These are phyloP conservation scores for Drosophila pseudoananassae DNA, from an alignment of 1,140 invertebrate genomes.

Conservation along the genomic window DNA sequence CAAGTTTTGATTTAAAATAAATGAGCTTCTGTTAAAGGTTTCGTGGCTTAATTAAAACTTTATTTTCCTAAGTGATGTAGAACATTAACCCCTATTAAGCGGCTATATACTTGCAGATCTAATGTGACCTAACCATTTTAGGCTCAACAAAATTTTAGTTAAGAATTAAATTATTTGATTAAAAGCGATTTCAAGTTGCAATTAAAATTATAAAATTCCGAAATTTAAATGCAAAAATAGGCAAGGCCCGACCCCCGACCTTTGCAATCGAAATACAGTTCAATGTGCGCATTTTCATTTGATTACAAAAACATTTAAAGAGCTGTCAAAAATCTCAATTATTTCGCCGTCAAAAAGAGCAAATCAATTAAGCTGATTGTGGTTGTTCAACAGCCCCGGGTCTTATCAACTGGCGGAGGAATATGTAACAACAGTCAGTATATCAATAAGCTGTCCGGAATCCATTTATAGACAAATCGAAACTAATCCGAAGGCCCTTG, in stretches of 20 bases:
- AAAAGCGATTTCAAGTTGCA: too few species aligned
- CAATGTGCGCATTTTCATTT: constrained; percentile 45
- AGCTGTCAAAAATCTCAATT: constrained; percentile 51
- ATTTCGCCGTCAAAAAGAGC: constrained; percentile 10
- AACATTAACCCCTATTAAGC: background rate
- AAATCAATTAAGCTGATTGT: constrained; percentile 53
- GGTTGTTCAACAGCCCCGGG: background rate
- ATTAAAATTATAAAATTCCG: too few species aligned
- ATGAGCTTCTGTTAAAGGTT: constrained; percentile 33
- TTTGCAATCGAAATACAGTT: constrained; percentile 31
- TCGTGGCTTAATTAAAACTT: constrained; percentile 14
- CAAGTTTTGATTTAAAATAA: constrained; percentile 20
- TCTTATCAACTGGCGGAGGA: constrained; percentile 8
- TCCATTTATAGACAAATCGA: constrained; percentile 6
- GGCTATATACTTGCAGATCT: background rate
- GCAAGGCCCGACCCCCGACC: constrained; percentile 15
- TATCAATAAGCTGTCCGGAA: constrained; percentile 2
- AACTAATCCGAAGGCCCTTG: constrained; percentile 32
- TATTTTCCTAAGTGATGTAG: constrained; percentile 7
- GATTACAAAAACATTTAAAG: constrained; percentile 40
- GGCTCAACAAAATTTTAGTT: background rate
- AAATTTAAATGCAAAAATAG: background rate
- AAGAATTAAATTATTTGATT: too few species aligned
- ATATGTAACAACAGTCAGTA: background rate
- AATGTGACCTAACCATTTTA: background rate